Evolutionary conservation across 2,797 vertebrate species (phyloP), one percentile per base, ranked within the genome.

Genomic region (Ceryle rudis): DNA sequence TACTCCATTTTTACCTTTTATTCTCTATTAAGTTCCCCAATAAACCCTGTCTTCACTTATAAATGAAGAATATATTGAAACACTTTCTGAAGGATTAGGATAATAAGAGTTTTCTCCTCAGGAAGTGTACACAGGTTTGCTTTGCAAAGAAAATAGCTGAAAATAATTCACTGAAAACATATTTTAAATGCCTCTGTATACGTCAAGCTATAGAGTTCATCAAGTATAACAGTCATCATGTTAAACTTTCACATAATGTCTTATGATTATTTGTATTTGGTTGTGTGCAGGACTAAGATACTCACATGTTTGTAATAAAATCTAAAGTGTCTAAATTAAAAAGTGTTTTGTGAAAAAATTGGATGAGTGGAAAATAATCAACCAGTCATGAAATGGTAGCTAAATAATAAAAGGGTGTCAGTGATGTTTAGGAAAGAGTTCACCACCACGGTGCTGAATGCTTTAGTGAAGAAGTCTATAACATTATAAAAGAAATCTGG

Each of bases 41-140:
- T 75, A 79, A 72, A 79, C 5, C 14, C 3, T 28, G 4, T 51
- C 52, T 77, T 72, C 29, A 33, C 10, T 92, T 20, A 20, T 28
- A 77, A 44, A 3, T 5, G 6, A 79, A 69, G 28, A 80, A 37
- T 52, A 69, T 37, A 4, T 6, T 44, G 28, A 80, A 77, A 65
- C 0, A 41, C 66, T 33, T 88, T 89, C 18, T 29, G 29, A 14
- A 65, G 22, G 10, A 74, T 57, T 28, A 44, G 1, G 7, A 20
- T 55, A 62, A 58, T 39, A 20, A 5, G 11, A 72, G 2, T 42
- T 95, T 71, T 64, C 17, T 61, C 42, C 15, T 47, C 22, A 44
- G 10, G 13, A 91, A 44, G 0, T 6, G 1, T 42, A 41, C 11
- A 49, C 5, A 54, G 3, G 2, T 6, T 79, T 61, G 6, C 2